Conservation (phyloP, 2,888 invertebrate genomes). For the Frankliniella intonsa region DNA sequence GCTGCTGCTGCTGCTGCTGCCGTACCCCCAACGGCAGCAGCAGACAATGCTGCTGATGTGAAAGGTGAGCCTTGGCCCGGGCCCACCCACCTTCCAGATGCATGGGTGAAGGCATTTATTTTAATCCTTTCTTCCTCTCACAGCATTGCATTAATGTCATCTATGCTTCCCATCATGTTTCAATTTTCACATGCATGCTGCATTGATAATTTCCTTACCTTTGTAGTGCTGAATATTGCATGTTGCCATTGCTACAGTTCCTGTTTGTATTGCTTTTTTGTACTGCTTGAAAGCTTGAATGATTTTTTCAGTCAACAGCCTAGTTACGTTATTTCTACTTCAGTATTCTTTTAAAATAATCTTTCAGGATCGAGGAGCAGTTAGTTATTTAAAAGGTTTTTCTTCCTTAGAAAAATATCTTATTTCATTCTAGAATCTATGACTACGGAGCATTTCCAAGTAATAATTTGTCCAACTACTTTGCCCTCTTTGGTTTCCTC, state of each 20-base stretch:
- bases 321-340: too few relatives aligned
- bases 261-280: too few relatives aligned
- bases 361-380: too few relatives aligned
- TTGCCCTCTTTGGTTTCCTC: neutral
- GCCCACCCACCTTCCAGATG: neutral
- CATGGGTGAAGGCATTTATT: neutral
- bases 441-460: neutral
- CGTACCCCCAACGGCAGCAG: constrained; percentile 37
- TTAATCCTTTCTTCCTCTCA: neutral
- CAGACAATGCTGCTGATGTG: constrained; percentile 6
- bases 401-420: too few relatives aligned
- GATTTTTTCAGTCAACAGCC: too few relatives aligned
- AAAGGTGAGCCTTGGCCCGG: neutral
- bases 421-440: neutral
- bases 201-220: too few relatives aligned
- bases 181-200: too few relatives aligned
- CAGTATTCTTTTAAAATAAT: too few relatives aligned
- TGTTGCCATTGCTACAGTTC: too few relatives aligned
- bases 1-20: constrained; percentile 31
- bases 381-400: too few relatives aligned
- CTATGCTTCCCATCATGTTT: neutral
- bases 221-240: too few relatives aligned
- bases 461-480: neutral
- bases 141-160: neutral
- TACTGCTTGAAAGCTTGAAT: too few relatives aligned